phyloP scores from a whole-genome alignment of 2,113 vertebrate genomes.

The Sorex araneus region DNA sequence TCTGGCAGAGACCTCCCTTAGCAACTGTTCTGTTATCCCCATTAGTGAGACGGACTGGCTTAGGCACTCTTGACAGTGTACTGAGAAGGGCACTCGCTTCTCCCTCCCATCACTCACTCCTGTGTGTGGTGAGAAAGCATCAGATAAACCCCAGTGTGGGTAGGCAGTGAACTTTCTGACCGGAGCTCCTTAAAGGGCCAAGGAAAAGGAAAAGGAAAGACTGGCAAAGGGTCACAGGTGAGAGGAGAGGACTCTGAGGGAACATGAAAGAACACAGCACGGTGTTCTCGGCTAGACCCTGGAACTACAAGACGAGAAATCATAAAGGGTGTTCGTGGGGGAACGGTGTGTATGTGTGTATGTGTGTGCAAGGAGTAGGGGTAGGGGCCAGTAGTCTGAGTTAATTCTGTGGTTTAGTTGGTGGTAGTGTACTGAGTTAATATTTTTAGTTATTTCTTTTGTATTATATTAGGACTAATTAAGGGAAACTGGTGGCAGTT shows the following conservation, averaged over 20 bases:
- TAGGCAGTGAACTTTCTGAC: neutral
- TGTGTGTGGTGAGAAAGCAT: too few relatives aligned
- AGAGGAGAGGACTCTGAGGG: neutral
- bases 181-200: neutral
- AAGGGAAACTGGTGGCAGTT: neutral
- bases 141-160: neutral
- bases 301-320: neutral
- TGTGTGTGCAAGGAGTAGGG: too few relatives aligned
- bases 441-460: conserved; percentile 39
- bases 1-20: neutral
- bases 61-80: too few relatives aligned
- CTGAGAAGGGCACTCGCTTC: too few relatives aligned
- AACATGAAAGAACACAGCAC: neutral
- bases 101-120: too few relatives aligned
- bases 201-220: neutral
- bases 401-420: too few relatives aligned
- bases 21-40: neutral
- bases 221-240: neutral
- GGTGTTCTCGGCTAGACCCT: neutral
- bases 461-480: neutral
- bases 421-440: too few relatives aligned
- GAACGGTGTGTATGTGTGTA: too few relatives aligned
- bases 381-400: too few relatives aligned
- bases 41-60: neutral
- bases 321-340: neutral